Evolutionary conservation across 2,797 vertebrate genomes (phyloP), one percentile per base, ranked within the genome.

Genomic region (Melanotaenia parkinsoni): DNA sequence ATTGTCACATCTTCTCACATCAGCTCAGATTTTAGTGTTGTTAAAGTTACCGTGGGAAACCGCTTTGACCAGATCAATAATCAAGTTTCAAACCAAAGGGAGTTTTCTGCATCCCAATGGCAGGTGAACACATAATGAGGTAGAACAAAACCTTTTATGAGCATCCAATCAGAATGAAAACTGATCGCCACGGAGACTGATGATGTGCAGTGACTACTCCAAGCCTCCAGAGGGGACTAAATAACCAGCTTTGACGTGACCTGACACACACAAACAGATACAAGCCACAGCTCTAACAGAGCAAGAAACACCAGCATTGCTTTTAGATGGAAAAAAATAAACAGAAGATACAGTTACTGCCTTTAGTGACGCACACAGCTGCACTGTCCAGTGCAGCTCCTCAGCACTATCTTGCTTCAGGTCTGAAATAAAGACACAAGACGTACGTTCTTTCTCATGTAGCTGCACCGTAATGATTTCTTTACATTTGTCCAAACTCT

Each of bases 121-220:
- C 76, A 89, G 86, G 70, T 74, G 82, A 85, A 88, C 76, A 91
- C 83, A 90, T 76, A 81, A 88, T 91, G 93, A 93, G 91, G 91
- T 94, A 90, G 92, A 91, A 90, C 84, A 78, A 83, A 91, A 89
- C 72, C 61, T 86, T 82, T 86, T 67, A 76, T 77, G 84, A 88
- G 77, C 72, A 45, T 87, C 85, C 88, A 84, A 16, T 74, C 82
- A 74, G 64, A 79, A 77, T 71, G 67, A 63, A 69, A 8, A 45
- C 16, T 13, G 0, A 59, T 30, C 8, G 4, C 40, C 50, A 20
- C 4, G 20, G 69, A 32, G 70, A 53, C 59, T 0, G 68, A 72
- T 53, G 68, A 43, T 10, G 60, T 13, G 68, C 74, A 80, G 77
- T 74, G 76, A 82, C 72, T 4, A 5, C 20, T 50, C 12, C 28